Evolutionary conservation across 2,797 vertebrate genomes (phyloP), one percentile per base, ranked within the genome.

Genomic region (Novumbra hubbsi): DNA sequence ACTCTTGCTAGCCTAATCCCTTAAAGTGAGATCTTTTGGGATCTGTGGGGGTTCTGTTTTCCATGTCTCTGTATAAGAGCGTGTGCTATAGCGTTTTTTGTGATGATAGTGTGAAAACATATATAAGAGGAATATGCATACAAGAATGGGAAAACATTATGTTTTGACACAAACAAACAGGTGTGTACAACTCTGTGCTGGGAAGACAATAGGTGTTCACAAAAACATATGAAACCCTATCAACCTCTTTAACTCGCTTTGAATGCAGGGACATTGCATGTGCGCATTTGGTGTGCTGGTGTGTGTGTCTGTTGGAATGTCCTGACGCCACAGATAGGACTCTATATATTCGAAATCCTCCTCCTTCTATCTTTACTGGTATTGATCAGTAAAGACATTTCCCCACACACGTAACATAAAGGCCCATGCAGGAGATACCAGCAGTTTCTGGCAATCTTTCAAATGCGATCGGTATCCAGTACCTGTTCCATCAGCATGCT

Each of bases 1-100:
- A 60, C 38, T 76, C 52, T 45, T 32, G 73, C 75, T 68, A 41
- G 63, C 70, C 70, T 85, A 80, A 85, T 88, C 83, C 73, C 57
- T 66, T 66, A 78, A 84, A 77, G 78, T 80, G 78, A 78, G 69
- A 74, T 72, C 45, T n/a, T 68, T 30, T 32, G 73, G 57, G 81
- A 76, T 85, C 76, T 75, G 81, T 79, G 8, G 60, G 27, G 55
- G 17, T 55, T 62, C 62, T 45, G 11, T 41, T 24, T 41, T 57
- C 41, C 34, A 34, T 50, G 49, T 34, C 28, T 67, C 48, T 41
- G 70, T 63, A 9, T 24, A 21, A 9, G 52, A 24, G 52, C 16
- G 52, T 57, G n/a, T n/a, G 5, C 6, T 12, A 1, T 1, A 38
- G 34, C 34, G 0, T 38, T 38, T 55, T 21, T 52, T 45, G 41